Evolutionary conservation across 2,113 vertebrate genomes (phyloP).

Genomic region (Xyliphius kryptos): DNA sequence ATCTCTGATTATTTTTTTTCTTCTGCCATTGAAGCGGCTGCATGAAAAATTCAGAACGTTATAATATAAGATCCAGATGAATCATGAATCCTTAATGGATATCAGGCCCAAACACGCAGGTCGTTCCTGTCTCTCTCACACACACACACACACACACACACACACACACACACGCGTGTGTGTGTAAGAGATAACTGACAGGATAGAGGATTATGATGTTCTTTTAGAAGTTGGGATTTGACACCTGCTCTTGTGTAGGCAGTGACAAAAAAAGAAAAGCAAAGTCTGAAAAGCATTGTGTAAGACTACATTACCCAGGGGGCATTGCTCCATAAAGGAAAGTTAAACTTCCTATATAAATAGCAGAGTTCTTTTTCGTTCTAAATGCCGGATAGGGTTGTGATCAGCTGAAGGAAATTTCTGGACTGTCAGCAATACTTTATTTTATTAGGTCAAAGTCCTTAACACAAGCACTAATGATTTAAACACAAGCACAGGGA

Average conservation of each 20-base stretch:
- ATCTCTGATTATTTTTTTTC: conserved; percentile 44
- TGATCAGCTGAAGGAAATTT: too few relatives aligned
- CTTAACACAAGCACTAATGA: too few relatives aligned
- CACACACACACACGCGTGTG: conserved; percentile 27
- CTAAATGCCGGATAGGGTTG: too few relatives aligned
- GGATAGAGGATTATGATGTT: not conserved
- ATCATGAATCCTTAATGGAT: conserved; percentile 69
- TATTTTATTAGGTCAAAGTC: too few relatives aligned
- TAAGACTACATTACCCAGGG: conserved; percentile 6
- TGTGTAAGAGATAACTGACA: not conserved
- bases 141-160: conserved; percentile 37
- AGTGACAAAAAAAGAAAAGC: not conserved
- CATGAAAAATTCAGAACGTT: conserved; percentile 68
- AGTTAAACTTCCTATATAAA: too few relatives aligned
- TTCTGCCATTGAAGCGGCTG: conserved; percentile 44
- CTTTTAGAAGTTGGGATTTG: not conserved
- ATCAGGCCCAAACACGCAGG: conserved; percentile 45
- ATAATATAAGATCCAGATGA: conserved; percentile 70
- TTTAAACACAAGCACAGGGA: too few relatives aligned
- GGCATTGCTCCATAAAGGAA: not conserved
- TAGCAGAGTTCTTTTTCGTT: too few relatives aligned
- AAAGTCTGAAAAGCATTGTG: conserved; percentile 54
- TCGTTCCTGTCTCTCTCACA: conserved; percentile 52
- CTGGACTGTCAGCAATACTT: too few relatives aligned
- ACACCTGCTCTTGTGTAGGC: conserved; percentile 20